Percentiles rank a stretch among this genome's conserved stretches.
These are phyloP conservation scores for Philotrypesis tridentata DNA, from an alignment of 1,140 invertebrate species.

Conservation along the genomic window DNA sequence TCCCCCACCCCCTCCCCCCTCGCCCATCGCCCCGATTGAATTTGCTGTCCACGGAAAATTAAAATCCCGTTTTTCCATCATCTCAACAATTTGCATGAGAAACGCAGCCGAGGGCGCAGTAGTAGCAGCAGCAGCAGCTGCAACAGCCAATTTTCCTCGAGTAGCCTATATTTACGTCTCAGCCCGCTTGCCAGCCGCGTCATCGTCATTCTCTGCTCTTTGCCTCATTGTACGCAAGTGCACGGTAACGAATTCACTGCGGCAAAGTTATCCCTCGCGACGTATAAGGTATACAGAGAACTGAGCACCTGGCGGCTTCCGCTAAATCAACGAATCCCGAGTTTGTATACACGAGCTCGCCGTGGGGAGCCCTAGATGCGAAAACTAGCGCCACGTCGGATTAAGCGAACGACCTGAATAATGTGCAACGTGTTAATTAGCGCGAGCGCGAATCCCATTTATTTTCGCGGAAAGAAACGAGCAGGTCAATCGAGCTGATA, in stretches of 20 bases:
- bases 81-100: neutral
- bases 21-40: no score
- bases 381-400: neutral
- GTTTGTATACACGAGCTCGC: neutral
- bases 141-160: neutral
- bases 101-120: neutral
- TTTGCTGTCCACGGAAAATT: no score
- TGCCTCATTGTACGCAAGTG: neutral
- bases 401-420: constrained; percentile 12
- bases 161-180: neutral
- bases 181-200: neutral
- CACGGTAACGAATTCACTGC: neutral
- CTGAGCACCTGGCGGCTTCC: neutral
- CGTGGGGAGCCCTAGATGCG: neutral
- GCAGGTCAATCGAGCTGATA: neutral
- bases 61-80: neutral
- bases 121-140: neutral
- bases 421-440: constrained; percentile 22
- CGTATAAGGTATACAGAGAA: no score
- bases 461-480: neutral
- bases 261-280: neutral
- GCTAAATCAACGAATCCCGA: constrained; percentile 9
- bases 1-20: no score
- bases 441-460: neutral
- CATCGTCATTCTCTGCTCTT: neutral